Evolutionary conservation across 2,888 invertebrate species (phyloP).

Genomic region (Keiferia lycopersicella): DNA sequence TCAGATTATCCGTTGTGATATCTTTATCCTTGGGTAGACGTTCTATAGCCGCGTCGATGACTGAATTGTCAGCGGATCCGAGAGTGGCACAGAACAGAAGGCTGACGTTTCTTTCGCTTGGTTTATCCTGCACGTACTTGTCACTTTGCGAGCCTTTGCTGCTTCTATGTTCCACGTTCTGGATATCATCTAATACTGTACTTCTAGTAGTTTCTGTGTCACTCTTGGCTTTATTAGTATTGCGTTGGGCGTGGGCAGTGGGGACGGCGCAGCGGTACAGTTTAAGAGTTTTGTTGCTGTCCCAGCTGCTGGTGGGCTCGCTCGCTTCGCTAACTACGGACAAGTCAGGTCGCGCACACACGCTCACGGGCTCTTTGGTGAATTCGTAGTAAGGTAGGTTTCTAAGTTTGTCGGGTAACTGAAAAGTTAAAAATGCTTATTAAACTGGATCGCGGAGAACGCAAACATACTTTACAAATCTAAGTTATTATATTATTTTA

Average conservation of each 20-base stretch:
- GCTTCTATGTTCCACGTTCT: conserved; percentile 26
- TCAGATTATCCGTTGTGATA: conserved; percentile 48
- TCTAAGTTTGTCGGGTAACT: conserved; percentile 62
- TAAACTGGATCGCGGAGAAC: background rate
- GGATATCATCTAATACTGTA: background rate
- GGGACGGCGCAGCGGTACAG: conserved; percentile 43
- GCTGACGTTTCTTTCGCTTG: conserved; percentile 35
- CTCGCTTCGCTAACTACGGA: conserved; percentile 58
- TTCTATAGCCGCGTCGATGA: conserved; percentile 57
- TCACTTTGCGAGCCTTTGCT: conserved; percentile 42
- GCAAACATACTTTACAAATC: background rate
- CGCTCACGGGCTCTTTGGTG: conserved; percentile 49
- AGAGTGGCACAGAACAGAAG: conserved; percentile 54
- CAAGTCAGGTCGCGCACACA: conserved; percentile 53
- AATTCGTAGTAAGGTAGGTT: conserved; percentile 50
- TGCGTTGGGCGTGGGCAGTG: conserved; percentile 24
- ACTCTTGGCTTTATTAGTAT: conserved; percentile 25
- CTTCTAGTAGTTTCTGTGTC: conserved; percentile 3
- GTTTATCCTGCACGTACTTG: conserved; percentile 31
- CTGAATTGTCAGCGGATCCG: conserved; percentile 52
- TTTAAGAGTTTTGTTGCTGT: conserved; percentile 40
- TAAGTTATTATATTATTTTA: no score
- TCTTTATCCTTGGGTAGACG: conserved; percentile 49
- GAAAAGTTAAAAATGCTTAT: conserved; percentile 37
- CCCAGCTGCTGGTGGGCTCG: conserved; percentile 47